phyloP scores from a whole-genome alignment of 2,797 vertebrate species.

The Aphelocoma californica region DNA sequence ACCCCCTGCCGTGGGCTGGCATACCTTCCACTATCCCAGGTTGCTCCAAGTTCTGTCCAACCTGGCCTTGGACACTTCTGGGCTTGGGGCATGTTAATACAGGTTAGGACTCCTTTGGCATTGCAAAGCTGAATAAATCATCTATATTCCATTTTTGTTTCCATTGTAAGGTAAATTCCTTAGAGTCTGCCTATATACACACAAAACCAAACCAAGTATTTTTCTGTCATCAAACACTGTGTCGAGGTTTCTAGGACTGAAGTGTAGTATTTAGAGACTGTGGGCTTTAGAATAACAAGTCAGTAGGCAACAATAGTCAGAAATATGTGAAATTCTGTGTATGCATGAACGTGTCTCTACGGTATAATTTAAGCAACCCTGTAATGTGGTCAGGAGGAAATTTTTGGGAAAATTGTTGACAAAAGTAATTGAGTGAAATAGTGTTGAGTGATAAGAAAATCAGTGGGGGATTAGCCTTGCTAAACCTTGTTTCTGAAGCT shows the following conservation, averaged over 20 bases:
- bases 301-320: not conserved
- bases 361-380: not conserved
- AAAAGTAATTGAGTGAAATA: not conserved
- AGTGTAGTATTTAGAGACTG: conserved; percentile 29
- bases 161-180: conserved; percentile 28
- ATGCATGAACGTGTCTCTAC: not conserved
- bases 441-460: not conserved
- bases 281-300: conserved; percentile 30
- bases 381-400: not conserved
- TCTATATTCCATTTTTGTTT: conserved; percentile 28
- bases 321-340: not conserved
- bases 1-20: not conserved
- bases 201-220: conserved; percentile 23
- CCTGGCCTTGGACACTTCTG: not conserved
- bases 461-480: not conserved
- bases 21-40: not conserved
- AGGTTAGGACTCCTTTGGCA: not conserved
- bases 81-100: not conserved
- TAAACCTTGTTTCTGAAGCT: not conserved
- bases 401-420: not conserved
- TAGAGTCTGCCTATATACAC: not conserved
- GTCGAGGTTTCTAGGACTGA: conserved; percentile 44
- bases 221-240: conserved; percentile 27
- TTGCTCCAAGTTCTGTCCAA: not conserved
- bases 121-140: conserved; percentile 6